Conservation (phyloP, 2,888 invertebrate genomes). For the Leptinotarsa peninsularis region DNA sequence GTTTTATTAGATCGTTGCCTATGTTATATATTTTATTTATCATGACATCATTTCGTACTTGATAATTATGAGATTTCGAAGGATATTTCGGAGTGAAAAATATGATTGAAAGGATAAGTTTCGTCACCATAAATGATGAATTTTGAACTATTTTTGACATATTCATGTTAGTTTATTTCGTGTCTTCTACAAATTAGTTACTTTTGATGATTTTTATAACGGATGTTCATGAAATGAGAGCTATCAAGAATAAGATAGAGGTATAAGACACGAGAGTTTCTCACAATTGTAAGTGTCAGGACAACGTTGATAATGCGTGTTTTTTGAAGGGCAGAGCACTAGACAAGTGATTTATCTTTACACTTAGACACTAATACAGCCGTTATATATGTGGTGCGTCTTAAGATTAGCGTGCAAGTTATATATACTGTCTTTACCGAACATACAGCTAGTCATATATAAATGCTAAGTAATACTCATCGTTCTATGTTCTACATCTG, state of each 20-base stretch:
- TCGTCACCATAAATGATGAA: no score
- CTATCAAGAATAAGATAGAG: not conserved
- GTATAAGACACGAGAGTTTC: constrained; percentile 44
- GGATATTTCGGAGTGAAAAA: no score
- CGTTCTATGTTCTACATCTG: constrained; percentile 59
- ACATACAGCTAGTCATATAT: constrained; percentile 62
- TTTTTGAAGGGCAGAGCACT: constrained; percentile 47
- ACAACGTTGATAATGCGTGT: constrained; percentile 42
- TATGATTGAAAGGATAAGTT: no score
- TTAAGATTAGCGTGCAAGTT: constrained; percentile 64
- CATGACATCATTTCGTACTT: no score
- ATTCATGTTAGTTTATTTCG: no score
- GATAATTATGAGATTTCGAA: no score
- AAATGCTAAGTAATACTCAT: constrained; percentile 64
- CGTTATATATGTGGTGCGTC: constrained; percentile 65
- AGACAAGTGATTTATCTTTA: constrained; percentile 62
- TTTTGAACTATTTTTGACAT: no score
- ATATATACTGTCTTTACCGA: constrained; percentile 56
- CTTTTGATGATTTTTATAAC: not conserved
- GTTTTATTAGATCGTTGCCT: no score
- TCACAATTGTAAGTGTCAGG: constrained; percentile 47
- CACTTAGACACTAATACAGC: constrained; percentile 66
- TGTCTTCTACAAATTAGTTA: no score
- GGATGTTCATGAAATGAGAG: not conserved
- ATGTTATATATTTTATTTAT: no score